These are phyloP conservation scores for Eidolon dupreanum DNA, from an alignment of 2,797 vertebrate genomes.

Conservation along the genomic window DNA sequence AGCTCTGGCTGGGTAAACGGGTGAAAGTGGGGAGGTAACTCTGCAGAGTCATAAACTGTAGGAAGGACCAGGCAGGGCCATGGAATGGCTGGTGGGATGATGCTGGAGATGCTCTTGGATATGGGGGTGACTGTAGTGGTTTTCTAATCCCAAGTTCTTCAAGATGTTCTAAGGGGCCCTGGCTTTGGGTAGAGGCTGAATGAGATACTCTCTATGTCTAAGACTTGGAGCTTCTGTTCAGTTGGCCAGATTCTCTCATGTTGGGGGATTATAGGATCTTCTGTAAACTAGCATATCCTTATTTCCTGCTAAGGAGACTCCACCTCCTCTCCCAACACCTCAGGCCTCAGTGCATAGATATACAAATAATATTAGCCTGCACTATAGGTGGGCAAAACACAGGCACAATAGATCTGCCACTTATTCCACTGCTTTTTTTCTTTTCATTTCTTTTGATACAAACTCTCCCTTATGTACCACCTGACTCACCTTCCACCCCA, in stretches of 20 bases:
- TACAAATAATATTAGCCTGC: rapidly evolving
- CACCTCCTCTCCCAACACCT: neutral
- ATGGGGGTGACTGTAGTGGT: neutral
- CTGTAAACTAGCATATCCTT: rapidly evolving
- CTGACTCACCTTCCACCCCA: no score
- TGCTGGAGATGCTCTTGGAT: neutral
- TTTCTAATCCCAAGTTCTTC: neutral
- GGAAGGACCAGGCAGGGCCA: neutral
- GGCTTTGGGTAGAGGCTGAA: neutral
- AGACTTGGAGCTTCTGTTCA: neutral
- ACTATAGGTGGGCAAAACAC: neutral
- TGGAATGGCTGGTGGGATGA: neutral
- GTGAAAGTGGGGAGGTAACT: neutral
- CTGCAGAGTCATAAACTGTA: neutral
- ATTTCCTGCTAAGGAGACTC: neutral
- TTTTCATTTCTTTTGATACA: neutral
- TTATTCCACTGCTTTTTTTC: neutral
- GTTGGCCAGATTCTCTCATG: neutral
- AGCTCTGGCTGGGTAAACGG: neutral
- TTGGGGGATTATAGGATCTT: neutral
- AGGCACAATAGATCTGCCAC: neutral
- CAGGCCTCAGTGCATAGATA: neutral
- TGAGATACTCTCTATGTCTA: neutral
- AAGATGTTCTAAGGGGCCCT: neutral
- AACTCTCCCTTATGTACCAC: neutral